Percentiles rank a stretch among this genome's conserved stretches.
These are phyloP conservation scores for Mamestra brassicae DNA, from an alignment of 2,888 invertebrate species.

Conservation along the genomic window DNA sequence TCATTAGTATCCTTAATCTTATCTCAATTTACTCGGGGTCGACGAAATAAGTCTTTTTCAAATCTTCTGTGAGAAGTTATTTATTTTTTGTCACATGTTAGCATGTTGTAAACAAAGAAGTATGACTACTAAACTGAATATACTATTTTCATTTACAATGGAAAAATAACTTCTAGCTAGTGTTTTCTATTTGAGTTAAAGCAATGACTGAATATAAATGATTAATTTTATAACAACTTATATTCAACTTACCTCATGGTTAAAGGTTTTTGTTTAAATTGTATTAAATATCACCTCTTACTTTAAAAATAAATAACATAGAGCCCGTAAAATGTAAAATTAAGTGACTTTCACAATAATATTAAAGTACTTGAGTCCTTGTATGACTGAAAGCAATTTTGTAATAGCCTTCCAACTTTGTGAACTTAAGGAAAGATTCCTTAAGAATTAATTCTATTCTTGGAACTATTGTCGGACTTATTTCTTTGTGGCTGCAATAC, in stretches of 20 bases:
- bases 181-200: too few relatives aligned
- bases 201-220: too few relatives aligned
- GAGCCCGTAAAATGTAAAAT: not conserved
- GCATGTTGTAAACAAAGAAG: too few relatives aligned
- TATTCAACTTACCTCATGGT: not conserved
- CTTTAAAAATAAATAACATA: slow-evolving; percentile 16
- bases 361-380: slow-evolving; percentile 2
- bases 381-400: not conserved
- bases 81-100: too few relatives aligned
- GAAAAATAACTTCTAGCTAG: too few relatives aligned
- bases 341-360: slow-evolving; percentile 13
- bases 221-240: too few relatives aligned
- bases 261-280: not conserved
- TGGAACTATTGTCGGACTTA: not conserved
- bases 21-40: too few relatives aligned
- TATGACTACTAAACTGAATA: too few relatives aligned
- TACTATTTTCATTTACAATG: too few relatives aligned
- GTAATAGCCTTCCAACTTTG: not conserved
- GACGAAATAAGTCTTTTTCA: too few relatives aligned
- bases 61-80: too few relatives aligned
- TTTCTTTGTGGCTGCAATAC: not conserved
- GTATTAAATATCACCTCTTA: not conserved
- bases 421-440: not conserved
- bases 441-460: not conserved
- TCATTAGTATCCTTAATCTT: too few relatives aligned